Evolutionary conservation across 1,140 invertebrate species (phyloP), one percentile per base, ranked within the genome.

Genomic region (Neotoxoptera formosana): DNA sequence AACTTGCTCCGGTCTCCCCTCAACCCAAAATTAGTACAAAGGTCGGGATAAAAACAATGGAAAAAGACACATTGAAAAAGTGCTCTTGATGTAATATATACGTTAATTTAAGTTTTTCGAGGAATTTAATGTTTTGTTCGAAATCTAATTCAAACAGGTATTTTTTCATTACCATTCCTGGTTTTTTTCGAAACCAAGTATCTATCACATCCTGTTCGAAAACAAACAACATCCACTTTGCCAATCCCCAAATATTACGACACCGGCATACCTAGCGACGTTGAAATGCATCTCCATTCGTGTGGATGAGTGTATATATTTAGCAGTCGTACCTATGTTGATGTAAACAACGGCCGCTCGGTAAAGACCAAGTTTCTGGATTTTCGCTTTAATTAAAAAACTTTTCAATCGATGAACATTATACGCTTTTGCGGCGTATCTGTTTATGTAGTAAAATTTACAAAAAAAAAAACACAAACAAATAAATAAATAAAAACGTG

Each of bases 381-480:
- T 84, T 84, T 88, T 53, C 87, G 7, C n/a, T 88, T 21, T 88
- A 56, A 89, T 56, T 53, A 89, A 89, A 89, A 89, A 36, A 89
- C 48, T 89, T 56, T 89, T 36, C 51, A 9, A 56, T 48, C 20
- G 34, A 53, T 89, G 34, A 41, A 89, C 34, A 53, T 36, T 89
- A 23, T 36, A n/a, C 14, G 60, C 30, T 30, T 76, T 53, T 53
- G 36, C n/a, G 7, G 14, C 14, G 2, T 7, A 11, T 48, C 86
- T 47, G n/a, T 17, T 88, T 88, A 51, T 21, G 20, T 88, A 87
- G 41, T 84, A 7, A 88, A 48, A 88, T n/a, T 4, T 17, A 88
- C 25, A 51, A 88, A 48, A 67, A 67, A 67, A n/a, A 17, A 67
- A n/a, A 67, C 4, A 83, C 21, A 36, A 34, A 81, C n/a, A 67